Conservation (phyloP, 2,888 invertebrate genomes). For the Epinotia nisella region DNA sequence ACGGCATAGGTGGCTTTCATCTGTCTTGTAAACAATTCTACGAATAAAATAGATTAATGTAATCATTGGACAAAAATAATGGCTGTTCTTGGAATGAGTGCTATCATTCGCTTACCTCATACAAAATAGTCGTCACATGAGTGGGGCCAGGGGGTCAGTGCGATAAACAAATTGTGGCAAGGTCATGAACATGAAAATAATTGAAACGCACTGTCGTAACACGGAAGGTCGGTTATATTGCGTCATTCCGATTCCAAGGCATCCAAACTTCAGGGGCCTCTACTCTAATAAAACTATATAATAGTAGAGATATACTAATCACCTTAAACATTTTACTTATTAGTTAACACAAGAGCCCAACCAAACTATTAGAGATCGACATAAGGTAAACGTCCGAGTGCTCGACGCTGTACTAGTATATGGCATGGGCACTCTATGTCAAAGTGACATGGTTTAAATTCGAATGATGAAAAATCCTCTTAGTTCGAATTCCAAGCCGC, state of each 20-base stretch:
- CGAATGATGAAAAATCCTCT: too few relatives aligned
- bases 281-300: neutral
- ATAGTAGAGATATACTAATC: too few relatives aligned
- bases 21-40: neutral
- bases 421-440: too few relatives aligned
- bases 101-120: conserved; percentile 49
- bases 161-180: conserved; percentile 67
- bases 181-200: conserved; percentile 64
- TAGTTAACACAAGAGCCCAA: too few relatives aligned
- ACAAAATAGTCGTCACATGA: conserved; percentile 49
- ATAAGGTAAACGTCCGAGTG: too few relatives aligned
- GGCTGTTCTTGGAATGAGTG: conserved; percentile 52
- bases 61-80: conserved; percentile 19
- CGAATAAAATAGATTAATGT: conserved; percentile 1
- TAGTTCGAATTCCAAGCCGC: too few relatives aligned
- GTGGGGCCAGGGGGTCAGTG: conserved; percentile 56
- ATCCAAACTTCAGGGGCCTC: neutral
- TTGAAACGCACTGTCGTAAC: conserved; percentile 47
- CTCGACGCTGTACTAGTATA: too few relatives aligned
- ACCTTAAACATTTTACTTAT: too few relatives aligned
- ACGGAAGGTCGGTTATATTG: conserved; percentile 47
- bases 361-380: too few relatives aligned
- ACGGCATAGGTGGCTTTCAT: neutral
- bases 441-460: too few relatives aligned
- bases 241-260: conserved; percentile 50